phyloP scores from a whole-genome alignment of 2,113 vertebrate genomes.

The Syngnathoides biaculeatus region DNA sequence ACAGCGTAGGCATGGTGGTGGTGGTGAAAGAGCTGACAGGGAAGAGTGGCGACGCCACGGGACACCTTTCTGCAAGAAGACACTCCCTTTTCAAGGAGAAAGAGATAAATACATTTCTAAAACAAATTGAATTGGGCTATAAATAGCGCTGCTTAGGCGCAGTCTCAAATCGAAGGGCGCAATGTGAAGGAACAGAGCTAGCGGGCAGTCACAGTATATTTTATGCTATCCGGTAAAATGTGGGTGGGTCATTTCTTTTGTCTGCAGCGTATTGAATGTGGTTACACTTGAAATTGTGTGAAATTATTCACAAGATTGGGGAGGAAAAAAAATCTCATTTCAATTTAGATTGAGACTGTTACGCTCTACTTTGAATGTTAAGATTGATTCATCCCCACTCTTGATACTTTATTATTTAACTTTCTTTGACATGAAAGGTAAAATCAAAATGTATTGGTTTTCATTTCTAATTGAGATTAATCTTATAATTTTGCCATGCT shows the following conservation, averaged over 20 bases:
- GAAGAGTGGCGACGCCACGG: slow-evolving; percentile 54
- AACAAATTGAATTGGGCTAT: slow-evolving; percentile 43
- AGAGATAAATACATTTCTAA: slow-evolving; percentile 4
- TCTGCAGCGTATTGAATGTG: slow-evolving; percentile 17
- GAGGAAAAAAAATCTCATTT: slow-evolving; percentile 3
- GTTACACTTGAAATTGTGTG: slow-evolving; percentile 11
- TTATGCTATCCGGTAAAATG: slow-evolving; percentile 18
- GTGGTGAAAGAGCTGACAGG: slow-evolving; percentile 41
- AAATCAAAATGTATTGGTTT: neutral
- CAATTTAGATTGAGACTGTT: neutral
- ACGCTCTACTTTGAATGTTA: neutral
- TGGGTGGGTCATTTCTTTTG: slow-evolving; percentile 28
- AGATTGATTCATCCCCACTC: neutral
- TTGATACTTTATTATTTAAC: neutral
- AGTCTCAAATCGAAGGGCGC: slow-evolving; percentile 33
- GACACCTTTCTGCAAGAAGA: slow-evolving; percentile 64
- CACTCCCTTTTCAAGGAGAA: slow-evolving; percentile 25
- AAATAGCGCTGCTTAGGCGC: slow-evolving; percentile 31
- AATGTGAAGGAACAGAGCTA: slow-evolving; percentile 24
- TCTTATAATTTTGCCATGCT: no score
- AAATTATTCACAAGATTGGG: slow-evolving; percentile 4
- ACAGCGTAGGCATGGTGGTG: slow-evolving; percentile 58
- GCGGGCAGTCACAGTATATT: slow-evolving; percentile 13
- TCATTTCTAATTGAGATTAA: no score
- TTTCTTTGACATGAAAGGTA: neutral